phyloP scores from a whole-genome alignment of 2,797 vertebrate genomes.

The Phataginus tetradactyla region DNA sequence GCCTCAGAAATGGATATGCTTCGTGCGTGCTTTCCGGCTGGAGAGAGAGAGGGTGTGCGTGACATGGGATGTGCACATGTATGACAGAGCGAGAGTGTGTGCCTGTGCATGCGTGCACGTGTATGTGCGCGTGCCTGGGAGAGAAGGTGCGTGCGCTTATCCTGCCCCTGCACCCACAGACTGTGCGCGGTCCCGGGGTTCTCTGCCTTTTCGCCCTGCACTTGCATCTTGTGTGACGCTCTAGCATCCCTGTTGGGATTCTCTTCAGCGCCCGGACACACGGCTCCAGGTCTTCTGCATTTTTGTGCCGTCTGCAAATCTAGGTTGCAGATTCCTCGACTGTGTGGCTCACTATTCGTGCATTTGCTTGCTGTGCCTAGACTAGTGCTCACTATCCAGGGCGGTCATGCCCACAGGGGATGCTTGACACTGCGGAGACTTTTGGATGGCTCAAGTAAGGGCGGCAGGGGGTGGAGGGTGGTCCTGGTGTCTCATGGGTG shows the following conservation, averaged over 20 bases:
- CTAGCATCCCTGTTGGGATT: too few relatives aligned
- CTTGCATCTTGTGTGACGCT: background rate
- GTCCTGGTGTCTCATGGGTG: background rate
- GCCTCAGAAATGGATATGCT: background rate
- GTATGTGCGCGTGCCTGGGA: background rate
- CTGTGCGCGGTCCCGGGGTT: fast-evolving
- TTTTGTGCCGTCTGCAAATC: fast-evolving
- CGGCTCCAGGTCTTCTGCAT: background rate
- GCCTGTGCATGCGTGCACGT: background rate
- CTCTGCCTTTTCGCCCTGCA: fast-evolving
- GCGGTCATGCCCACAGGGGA: background rate
- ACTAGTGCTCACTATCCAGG: too few relatives aligned
- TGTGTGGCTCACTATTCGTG: fast-evolving
- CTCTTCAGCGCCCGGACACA: fast-evolving
- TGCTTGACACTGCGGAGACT: background rate
- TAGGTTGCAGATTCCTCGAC: background rate
- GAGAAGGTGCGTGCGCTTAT: background rate
- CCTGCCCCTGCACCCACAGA: fast-evolving
- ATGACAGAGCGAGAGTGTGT: background rate
- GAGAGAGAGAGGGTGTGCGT: background rate
- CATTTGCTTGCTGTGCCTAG: background rate
- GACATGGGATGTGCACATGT: background rate
- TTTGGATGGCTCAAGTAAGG: background rate
- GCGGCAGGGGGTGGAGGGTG: background rate
- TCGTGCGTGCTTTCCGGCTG: background rate